These are phyloP conservation scores for Chalcosyrphus nemorum DNA, from an alignment of 2,888 invertebrate species.

Conservation along the genomic window DNA sequence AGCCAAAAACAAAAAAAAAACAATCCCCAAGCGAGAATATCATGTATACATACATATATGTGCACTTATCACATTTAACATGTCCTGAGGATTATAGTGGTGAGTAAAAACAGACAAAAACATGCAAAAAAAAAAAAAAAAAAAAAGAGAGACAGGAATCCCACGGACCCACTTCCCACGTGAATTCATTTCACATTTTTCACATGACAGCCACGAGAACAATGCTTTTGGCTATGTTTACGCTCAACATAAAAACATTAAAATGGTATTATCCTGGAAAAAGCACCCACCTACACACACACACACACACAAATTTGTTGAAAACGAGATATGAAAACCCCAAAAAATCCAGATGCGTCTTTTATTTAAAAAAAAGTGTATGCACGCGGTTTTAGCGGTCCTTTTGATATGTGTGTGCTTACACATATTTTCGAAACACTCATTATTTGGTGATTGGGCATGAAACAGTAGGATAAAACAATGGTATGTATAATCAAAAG, in stretches of 20 bases:
- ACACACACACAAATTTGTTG: neutral
- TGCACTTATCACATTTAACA: constrained; percentile 71
- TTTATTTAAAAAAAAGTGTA: neutral
- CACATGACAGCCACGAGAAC: constrained; percentile 65
- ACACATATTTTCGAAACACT: neutral
- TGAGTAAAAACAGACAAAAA: constrained; percentile 32
- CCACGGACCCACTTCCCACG: constrained; percentile 41
- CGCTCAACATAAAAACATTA: constrained; percentile 70
- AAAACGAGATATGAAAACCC: neutral
- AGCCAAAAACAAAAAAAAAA: constrained; percentile 16
- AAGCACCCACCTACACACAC: constrained; percentile 21
- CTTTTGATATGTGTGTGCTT: neutral
- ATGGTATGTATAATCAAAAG: too few species aligned
- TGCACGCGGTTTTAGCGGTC: constrained; percentile 13
- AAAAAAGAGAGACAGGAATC: too few species aligned
- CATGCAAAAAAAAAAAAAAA: constrained; percentile 5
- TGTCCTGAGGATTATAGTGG: constrained; percentile 69
- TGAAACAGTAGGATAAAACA: too few species aligned
- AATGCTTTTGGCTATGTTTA: constrained; percentile 65
- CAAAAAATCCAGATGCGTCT: constrained; percentile 16
- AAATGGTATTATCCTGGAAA: constrained; percentile 65
- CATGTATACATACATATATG: constrained; percentile 55
- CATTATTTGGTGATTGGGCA: neutral
- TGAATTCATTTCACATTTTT: constrained; percentile 69
- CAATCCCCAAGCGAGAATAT: constrained; percentile 39